Conservation (phyloP, 30 jellyfish, hydroid and myxozoan species). For the Nemopilema nomurai region DNA sequence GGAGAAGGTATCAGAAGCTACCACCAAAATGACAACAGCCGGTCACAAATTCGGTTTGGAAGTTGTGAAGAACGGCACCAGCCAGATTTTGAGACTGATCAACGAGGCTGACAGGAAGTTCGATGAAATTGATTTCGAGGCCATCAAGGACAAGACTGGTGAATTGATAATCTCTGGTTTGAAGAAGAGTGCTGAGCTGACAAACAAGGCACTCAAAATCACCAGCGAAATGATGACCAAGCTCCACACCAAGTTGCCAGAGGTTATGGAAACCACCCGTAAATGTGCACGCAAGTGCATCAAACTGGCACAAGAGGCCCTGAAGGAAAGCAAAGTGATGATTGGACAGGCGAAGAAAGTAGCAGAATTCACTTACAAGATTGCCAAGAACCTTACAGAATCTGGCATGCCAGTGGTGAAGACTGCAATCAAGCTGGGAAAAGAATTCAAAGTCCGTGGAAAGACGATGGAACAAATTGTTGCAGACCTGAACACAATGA, state of each 20-base stretch:
- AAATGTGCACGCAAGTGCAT: conserved; percentile 51
- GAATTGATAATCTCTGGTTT: conserved; percentile 51
- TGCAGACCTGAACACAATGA: conserved; percentile 10
- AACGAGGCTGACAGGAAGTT: conserved; percentile 69
- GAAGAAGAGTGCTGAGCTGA: conserved; percentile 66
- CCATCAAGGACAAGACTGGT: conserved; percentile 67
- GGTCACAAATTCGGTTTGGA: conserved; percentile 44
- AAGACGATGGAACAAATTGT: conserved; percentile 90
- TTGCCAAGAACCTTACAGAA: conserved; percentile 87
- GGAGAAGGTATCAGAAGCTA: conserved; percentile 21
- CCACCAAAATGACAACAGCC: conserved; percentile 31
- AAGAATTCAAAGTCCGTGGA: conserved; percentile 92
- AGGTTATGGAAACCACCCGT: conserved; percentile 39
- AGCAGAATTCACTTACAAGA: conserved; percentile 37
- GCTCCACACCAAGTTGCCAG: conserved; percentile 64
- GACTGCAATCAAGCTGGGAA: conserved; percentile 85
- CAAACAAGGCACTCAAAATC: conserved; percentile 56
- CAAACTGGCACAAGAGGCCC: conserved; percentile 30
- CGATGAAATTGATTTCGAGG: conserved; percentile 77
- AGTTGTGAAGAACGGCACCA: conserved; percentile 34
- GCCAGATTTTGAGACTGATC: conserved; percentile 43
- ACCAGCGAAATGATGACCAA: conserved; percentile 44
- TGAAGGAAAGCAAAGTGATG: conserved; percentile 36
- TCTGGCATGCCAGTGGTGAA: conserved; percentile 90
- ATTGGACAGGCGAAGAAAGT: conserved; percentile 44